Conservation (phyloP, 2,888 invertebrate genomes). For the Morpho deidamia region DNA sequence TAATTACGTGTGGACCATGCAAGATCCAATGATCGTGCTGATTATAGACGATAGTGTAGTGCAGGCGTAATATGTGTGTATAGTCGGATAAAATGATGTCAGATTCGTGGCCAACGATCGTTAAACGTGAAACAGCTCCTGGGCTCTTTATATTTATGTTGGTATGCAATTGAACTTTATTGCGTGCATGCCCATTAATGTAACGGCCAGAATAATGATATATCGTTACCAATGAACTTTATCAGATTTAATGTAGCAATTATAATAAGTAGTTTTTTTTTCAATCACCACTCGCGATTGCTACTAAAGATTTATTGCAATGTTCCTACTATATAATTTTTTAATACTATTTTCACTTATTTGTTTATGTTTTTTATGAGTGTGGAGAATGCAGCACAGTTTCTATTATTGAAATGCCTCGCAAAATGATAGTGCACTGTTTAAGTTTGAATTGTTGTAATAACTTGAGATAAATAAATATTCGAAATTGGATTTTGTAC, state of each 20-base stretch:
- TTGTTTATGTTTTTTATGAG: too few species aligned
- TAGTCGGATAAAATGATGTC: slow-evolving; percentile 5
- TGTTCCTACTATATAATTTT: background rate
- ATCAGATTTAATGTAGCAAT: slow-evolving; percentile 20
- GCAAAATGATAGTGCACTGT: too few species aligned
- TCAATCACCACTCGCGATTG: background rate
- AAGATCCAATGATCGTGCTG: too few species aligned
- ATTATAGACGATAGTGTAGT: too few species aligned
- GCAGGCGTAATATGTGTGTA: background rate
- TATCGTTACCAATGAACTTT: slow-evolving; percentile 26
- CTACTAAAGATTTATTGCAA: background rate
- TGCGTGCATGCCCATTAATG: slow-evolving; percentile 28
- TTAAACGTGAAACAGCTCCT: slow-evolving; percentile 20
- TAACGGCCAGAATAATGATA: slow-evolving; percentile 29
- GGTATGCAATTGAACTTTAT: slow-evolving; percentile 30
- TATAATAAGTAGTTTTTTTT: slow-evolving; percentile 10
- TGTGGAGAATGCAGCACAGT: too few species aligned
- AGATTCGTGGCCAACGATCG: slow-evolving; percentile 15
- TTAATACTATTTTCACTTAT: too few species aligned
- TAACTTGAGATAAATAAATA: too few species aligned
- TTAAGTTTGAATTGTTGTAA: too few species aligned
- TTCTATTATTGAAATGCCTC: too few species aligned
- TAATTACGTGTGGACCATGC: too few species aligned
- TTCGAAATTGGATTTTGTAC: too few species aligned
- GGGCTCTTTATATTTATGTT: slow-evolving; percentile 24